Evolutionary conservation across 2,797 vertebrate genomes (phyloP), one percentile per base, ranked within the genome.

Genomic region (Enteromius paludinosus): DNA sequence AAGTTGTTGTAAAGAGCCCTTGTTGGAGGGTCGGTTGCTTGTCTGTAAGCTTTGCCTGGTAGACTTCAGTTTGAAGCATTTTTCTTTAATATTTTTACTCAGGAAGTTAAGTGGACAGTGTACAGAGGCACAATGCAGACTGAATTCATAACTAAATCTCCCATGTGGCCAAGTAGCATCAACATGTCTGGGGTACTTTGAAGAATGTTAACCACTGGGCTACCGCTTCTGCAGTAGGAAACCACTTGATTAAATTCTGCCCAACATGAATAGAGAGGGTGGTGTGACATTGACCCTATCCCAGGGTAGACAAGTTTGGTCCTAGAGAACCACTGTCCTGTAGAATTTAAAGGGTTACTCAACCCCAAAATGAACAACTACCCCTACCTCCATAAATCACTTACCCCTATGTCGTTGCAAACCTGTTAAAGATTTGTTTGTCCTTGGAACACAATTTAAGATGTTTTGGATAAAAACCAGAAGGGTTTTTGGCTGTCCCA

Each of bases 201-300:
- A 33, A 54, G 47, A 54, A 35, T 3, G 30, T 54, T 54, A 4
- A 73, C 11, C 49, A n/a, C 47, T 54, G n/a, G 47, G 28, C 28
- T 47, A 52, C 10, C 0, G 1, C 18, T 54, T 20, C 11, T 15
- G 28, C 28, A 33, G 45, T 30, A 30, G 20, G n/a, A 28, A 28
- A 10, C 54, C 25, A 43, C 18, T 68, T 41, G 65, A 68, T 66
- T 66, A 5, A 66, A 66, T 66, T 66, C 33, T 66, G 8, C 64
- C 18, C 9, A 4, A 66, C 33, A 66, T 35, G 1, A 10, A 5
- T 35, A 17, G 61, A 28, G 15, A 33, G 15, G 3, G 59, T 56
- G 56, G 10, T 64, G 25, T 33, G 61, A 28, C 28, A 64, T 33
- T 12, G 56, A 23, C 23, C 56, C 56, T 52, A 9, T 52, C 2